Evolutionary conservation across 2,797 vertebrate species (phyloP), one percentile per base, ranked within the genome.

Genomic region (Acestrorhynchus altus): DNA sequence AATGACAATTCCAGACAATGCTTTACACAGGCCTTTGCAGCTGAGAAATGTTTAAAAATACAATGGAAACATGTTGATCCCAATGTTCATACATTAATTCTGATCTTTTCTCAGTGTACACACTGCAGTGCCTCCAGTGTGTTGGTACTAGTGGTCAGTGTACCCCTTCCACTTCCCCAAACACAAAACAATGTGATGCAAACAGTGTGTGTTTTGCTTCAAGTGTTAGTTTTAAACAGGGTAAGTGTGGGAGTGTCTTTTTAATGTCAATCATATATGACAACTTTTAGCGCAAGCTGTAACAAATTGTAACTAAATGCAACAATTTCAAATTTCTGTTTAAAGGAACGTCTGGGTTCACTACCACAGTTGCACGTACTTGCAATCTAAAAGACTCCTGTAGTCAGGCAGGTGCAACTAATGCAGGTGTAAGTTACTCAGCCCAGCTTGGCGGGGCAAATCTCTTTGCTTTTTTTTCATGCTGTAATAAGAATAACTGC

Each of bases 161-260:
- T 22, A 42, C 35, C 51, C 24, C 31, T 15, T 31, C 42, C n/a
- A 0, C 0, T 4, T 15, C 18, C 13, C 0, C 5, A n/a, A n/a
- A n/a, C n/a, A n/a, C n/a, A n/a, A n/a, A n/a, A 1, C 18, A 47
- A 6, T 59, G 40, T 60, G 4, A 9, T 4, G 7, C 24, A 46
- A 11, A 4, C 1, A 1, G n/a, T 4, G 8, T 26, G 57, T 60
- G 56, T 31, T 1, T 0, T 47, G 18, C 42, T 42, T 0, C 0
- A 1, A 4, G 0, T 42, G 4, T 2, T 16, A 16, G 4, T 13
- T 0, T 46, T 20, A 10, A 13, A 20, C 0, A 1, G 4, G 39
- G 70, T 72, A 72, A 59, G 16, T 5, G 12, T 9, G 22, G 28
- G 8, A 63, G 18, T 1, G 6, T 13, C 7, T 20, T 42, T 31